phyloP scores from a whole-genome alignment of 2,113 vertebrate species.

The Laticauda colubrina region DNA sequence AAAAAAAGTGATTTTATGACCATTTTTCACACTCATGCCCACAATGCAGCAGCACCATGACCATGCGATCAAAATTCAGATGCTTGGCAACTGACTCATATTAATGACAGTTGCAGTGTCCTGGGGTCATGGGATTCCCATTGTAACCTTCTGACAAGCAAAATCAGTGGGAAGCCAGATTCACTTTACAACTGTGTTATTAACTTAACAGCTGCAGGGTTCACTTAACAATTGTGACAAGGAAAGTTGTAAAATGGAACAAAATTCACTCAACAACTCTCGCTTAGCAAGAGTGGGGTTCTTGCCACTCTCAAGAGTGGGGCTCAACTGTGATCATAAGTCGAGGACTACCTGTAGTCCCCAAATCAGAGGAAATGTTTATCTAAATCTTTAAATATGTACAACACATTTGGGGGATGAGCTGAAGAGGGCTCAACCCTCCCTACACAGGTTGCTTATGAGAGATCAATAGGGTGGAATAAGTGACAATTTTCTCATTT shows the following conservation, averaged over 20 bases:
- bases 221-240: neutral
- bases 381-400: neutral
- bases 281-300: neutral
- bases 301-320: neutral
- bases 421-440: neutral
- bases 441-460: neutral
- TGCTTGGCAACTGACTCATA: no score
- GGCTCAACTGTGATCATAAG: neutral
- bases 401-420: neutral
- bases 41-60: no score
- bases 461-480: neutral
- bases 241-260: neutral
- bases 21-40: no score
- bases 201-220: neutral
- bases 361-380: neutral
- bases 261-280: neutral
- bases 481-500: neutral
- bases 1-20: no score
- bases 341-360: neutral
- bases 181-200: neutral
- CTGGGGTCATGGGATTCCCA: no score
- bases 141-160: neutral
- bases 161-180: neutral
- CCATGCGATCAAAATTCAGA: no score
- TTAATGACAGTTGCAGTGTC: no score